These are phyloP conservation scores for Neopipo cinnamomea DNA, from an alignment of 2,113 vertebrate genomes.

Conservation along the genomic window DNA sequence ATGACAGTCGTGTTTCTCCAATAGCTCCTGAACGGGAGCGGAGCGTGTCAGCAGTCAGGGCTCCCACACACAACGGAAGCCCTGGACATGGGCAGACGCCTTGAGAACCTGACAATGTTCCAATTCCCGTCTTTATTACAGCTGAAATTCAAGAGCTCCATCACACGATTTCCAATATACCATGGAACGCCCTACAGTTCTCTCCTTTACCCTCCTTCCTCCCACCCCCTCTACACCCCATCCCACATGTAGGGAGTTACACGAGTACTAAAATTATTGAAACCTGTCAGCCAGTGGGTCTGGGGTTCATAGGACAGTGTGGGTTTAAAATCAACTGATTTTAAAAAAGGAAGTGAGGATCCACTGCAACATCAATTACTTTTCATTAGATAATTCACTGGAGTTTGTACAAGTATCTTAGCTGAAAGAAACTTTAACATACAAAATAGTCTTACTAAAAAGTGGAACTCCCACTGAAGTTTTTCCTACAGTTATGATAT, in stretches of 20 bases:
- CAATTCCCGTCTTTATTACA: fast-evolving
- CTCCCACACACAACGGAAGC: fast-evolving
- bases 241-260: neutral
- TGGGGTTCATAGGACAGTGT: neutral
- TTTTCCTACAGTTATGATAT: neutral
- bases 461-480: neutral
- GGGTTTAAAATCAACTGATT: neutral
- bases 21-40: neutral
- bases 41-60: neutral
- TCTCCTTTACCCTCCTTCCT: neutral
- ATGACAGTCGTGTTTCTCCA: neutral
- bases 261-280: neutral
- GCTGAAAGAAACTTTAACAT: neutral
- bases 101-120: fast-evolving
- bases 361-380: neutral
- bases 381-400: neutral
- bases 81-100: neutral
- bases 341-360: neutral
- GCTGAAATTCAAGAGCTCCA: neutral
- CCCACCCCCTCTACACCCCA: too few relatives aligned
- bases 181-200: neutral
- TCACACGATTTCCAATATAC: fast-evolving
- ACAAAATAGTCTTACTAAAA: neutral
- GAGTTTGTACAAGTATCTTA: neutral
- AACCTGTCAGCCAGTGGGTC: neutral